Conservation (phyloP, 2,113 vertebrate genomes). For the Lichenostomus cassidix region DNA sequence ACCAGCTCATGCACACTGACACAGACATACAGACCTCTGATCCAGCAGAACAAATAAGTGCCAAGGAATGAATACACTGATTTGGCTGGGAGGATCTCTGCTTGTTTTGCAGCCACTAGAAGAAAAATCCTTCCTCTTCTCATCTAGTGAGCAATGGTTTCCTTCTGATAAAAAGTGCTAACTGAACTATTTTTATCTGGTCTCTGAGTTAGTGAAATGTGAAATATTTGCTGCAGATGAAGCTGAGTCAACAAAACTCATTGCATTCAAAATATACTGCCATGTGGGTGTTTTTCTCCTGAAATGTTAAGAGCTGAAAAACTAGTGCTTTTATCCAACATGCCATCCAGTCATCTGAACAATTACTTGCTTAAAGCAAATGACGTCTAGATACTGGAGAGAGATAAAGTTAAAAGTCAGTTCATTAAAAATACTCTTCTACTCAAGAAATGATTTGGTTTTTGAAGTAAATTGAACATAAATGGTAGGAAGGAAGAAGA, state of each 20-base stretch:
- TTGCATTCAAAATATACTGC: background rate
- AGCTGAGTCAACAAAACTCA: slow-evolving; percentile 16
- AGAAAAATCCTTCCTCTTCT: background rate
- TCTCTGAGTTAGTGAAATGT: background rate
- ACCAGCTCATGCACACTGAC: background rate
- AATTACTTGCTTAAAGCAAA: slow-evolving; percentile 48
- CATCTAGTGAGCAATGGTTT: background rate
- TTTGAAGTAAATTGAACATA: slow-evolving; percentile 58
- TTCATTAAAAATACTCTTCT: slow-evolving; percentile 56
- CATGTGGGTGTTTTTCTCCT: background rate
- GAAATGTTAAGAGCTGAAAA: slow-evolving; percentile 9
- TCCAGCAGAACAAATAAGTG: background rate
- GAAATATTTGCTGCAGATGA: slow-evolving; percentile 7
- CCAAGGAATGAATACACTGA: background rate
- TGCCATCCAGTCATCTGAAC: slow-evolving; percentile 28
- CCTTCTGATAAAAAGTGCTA: background rate
- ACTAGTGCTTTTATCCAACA: background rate
- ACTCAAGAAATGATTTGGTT: slow-evolving; percentile 45
- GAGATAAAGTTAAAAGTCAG: slow-evolving; percentile 53
- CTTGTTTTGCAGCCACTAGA: background rate
- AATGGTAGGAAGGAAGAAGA: slow-evolving; percentile 50
- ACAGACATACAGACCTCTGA: background rate
- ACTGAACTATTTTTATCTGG: background rate
- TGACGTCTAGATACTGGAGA: background rate
- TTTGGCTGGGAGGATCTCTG: background rate